These are phyloP conservation scores for Carterocephalus palaemon DNA, from an alignment of 2,888 invertebrate genomes.

Conservation along the genomic window DNA sequence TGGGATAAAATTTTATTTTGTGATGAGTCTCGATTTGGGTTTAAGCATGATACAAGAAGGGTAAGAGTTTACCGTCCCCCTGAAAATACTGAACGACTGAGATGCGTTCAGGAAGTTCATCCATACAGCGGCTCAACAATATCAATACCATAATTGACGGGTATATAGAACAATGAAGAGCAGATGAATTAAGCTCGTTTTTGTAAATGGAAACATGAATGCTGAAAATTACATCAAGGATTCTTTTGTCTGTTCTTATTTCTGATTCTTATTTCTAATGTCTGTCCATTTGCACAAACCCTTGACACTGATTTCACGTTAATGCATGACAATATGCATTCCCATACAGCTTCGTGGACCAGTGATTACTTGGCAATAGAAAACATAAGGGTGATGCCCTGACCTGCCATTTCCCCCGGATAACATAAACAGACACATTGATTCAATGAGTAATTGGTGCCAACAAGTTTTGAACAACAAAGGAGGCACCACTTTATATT, in stretches of 20 bases:
- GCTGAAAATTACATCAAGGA: conserved; percentile 18
- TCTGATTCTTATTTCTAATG: too few species aligned
- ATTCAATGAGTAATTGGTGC: too few species aligned
- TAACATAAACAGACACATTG: too few species aligned
- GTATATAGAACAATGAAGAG: too few species aligned
- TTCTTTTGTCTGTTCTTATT: too few species aligned
- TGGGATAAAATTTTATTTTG: conserved; percentile 13
- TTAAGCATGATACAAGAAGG: conserved; percentile 7
- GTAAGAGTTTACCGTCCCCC: conserved; percentile 16
- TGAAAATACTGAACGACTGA: conserved; percentile 19
- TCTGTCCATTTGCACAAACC: conserved; percentile 19
- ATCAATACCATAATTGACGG: too few species aligned
- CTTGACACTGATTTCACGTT: conserved; percentile 24
- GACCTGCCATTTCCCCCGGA: too few species aligned
- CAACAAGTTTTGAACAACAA: too few species aligned
- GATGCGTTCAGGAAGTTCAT: conserved; percentile 18
- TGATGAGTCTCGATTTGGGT: conserved; percentile 11
- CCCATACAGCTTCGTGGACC: conserved; percentile 2
- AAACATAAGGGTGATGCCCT: conserved; percentile 1
- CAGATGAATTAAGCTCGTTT: conserved; percentile 2
- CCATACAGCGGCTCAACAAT: conserved; percentile 20
- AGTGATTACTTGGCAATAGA: conserved; percentile 5
- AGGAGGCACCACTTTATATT: too few species aligned
- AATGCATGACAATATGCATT: conserved; percentile 28
- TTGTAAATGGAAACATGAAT: conserved; percentile 3